Evolutionary conservation across 2,888 invertebrate species (phyloP).

Genomic region (Heterodera filipjevi): DNA sequence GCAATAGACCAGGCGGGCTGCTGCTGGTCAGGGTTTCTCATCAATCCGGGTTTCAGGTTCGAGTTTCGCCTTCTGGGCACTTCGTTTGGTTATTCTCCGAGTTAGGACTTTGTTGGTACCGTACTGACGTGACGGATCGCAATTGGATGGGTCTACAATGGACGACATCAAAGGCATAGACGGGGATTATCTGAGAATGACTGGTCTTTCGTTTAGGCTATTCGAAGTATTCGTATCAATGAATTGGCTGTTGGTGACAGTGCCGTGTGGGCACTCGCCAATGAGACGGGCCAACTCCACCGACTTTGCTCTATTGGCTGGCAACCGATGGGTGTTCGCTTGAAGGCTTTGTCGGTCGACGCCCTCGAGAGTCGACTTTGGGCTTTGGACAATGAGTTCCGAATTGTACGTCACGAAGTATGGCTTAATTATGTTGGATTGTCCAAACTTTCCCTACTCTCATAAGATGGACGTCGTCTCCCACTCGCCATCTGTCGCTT

Average conservation of each 20-base stretch:
- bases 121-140: slow-evolving; percentile 33
- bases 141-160: slow-evolving; percentile 33
- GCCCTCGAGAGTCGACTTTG: slow-evolving; percentile 41
- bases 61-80: slow-evolving; percentile 36
- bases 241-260: slow-evolving; percentile 46
- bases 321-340: slow-evolving; percentile 37
- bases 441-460: too few relatives aligned
- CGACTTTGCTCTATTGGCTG: slow-evolving; percentile 31
- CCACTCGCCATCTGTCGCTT: background rate
- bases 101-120: slow-evolving; percentile 38
- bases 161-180: slow-evolving; percentile 3
- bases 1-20: slow-evolving; percentile 28
- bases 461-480: too few relatives aligned
- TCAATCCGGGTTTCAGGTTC: slow-evolving; percentile 32
- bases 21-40: background rate
- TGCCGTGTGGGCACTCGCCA: slow-evolving; percentile 44
- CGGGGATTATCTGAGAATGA: background rate
- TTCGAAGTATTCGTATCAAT: slow-evolving; percentile 24
- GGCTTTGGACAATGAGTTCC: slow-evolving; percentile 40
- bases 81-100: slow-evolving; percentile 42
- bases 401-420: slow-evolving; percentile 43
- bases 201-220: background rate
- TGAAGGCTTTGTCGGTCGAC: slow-evolving; percentile 41
- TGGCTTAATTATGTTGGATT: too few relatives aligned
- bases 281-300: slow-evolving; percentile 28